phyloP scores from a whole-genome alignment of 2,113 vertebrate genomes.

The Oxygymnocypris stewartii region DNA sequence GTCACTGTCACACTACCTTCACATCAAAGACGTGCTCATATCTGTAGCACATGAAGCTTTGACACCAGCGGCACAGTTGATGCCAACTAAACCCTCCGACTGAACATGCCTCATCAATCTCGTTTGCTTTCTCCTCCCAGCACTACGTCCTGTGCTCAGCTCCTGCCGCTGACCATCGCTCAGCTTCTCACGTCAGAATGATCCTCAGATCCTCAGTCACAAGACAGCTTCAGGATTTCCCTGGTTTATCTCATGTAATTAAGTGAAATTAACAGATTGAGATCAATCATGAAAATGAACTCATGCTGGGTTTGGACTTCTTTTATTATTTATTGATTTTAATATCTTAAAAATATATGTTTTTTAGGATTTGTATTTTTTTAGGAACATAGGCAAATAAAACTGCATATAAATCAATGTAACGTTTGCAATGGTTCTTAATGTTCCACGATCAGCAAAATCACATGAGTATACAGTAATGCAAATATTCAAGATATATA shows the following conservation, averaged over 20 bases:
- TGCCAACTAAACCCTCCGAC: slow-evolving; percentile 58
- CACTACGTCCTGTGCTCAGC: neutral
- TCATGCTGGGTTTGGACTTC: neutral
- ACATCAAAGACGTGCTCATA: slow-evolving; percentile 64
- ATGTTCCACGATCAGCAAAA: neutral
- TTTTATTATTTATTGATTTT: neutral
- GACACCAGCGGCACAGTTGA: slow-evolving; percentile 63
- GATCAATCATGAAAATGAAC: neutral
- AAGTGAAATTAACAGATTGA: neutral
- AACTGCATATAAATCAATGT: neutral
- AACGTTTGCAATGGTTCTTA: neutral
- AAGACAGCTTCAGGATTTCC: slow-evolving; percentile 65
- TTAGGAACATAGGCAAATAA: neutral
- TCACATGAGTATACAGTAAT: neutral
- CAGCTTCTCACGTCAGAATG: slow-evolving; percentile 48
- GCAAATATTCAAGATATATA: neutral
- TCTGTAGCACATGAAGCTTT: slow-evolving; percentile 63
- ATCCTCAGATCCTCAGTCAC: slow-evolving; percentile 61
- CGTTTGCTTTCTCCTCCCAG: slow-evolving; percentile 49
- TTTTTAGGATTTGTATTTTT: neutral
- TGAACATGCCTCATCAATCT: slow-evolving; percentile 44
- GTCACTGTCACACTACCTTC: slow-evolving; percentile 62
- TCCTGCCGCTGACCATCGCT: slow-evolving; percentile 58
- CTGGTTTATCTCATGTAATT: neutral
- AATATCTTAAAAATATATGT: neutral